phyloP scores from a whole-genome alignment of 2,113 vertebrate genomes.

The Pandion haliaetus region DNA sequence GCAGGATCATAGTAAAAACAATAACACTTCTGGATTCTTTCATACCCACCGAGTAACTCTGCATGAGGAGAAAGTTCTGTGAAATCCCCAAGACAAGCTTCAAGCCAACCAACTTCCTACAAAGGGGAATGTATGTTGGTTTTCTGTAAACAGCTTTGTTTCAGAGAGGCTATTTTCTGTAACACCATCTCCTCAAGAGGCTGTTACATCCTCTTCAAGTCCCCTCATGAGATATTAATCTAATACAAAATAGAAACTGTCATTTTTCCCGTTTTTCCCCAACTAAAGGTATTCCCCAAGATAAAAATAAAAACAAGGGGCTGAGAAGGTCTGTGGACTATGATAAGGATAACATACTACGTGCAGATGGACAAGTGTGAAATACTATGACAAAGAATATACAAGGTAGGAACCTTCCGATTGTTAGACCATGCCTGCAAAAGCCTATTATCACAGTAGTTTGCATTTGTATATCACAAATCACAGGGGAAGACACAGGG shows the following conservation, averaged over 20 bases:
- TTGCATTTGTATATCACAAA: neutral
- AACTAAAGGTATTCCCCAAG: neutral
- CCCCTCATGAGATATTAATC: neutral
- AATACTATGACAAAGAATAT: neutral
- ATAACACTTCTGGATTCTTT: neutral
- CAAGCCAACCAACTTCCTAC: neutral
- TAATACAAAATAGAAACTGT: neutral
- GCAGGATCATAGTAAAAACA: neutral
- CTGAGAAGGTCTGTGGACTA: neutral
- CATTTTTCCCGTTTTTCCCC: neutral
- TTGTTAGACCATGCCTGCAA: neutral
- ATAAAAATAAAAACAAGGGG: neutral
- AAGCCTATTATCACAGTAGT: neutral
- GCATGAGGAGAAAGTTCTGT: neutral
- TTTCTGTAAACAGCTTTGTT: neutral
- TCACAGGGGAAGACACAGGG: neutral
- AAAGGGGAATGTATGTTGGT: accelerated
- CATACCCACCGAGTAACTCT: neutral
- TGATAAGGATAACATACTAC: neutral
- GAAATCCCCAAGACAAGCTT: neutral
- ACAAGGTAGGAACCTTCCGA: neutral
- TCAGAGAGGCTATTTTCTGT: neutral
- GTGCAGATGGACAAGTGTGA: neutral
- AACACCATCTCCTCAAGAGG: neutral
- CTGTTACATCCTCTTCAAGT: neutral